Evolutionary conservation across 2,888 invertebrate species (phyloP).

Genomic region (Zonitis immaculata): DNA sequence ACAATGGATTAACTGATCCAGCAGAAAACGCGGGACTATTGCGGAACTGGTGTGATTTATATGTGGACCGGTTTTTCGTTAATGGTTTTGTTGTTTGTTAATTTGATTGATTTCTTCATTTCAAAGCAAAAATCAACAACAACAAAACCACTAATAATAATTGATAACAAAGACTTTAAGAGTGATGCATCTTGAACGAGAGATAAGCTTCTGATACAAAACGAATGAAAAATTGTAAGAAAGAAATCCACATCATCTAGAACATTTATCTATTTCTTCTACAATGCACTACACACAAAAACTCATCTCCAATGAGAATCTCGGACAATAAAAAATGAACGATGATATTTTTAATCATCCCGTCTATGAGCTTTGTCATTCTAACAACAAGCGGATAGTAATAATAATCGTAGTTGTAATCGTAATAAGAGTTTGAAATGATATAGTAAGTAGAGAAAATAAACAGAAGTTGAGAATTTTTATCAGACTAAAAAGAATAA

Average conservation of each 20-base stretch:
- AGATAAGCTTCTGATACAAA: conserved; percentile 16
- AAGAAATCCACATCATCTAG: conserved; percentile 26
- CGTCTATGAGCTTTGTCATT: not conserved
- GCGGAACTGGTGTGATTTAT: conserved; percentile 42
- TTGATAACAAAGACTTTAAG: not conserved
- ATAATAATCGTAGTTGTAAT: conserved; percentile 2
- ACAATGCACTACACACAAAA: conserved; percentile 27
- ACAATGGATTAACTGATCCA: conserved; percentile 35
- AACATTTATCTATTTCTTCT: conserved; percentile 26
- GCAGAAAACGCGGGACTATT: conserved; percentile 25
- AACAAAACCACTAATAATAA: too few relatives aligned
- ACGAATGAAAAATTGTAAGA: conserved; percentile 23
- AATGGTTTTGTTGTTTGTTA: too few relatives aligned
- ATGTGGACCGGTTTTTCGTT: too few relatives aligned
- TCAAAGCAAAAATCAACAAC: too few relatives aligned
- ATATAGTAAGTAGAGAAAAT: conserved; percentile 9
- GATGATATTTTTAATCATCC: conserved; percentile 7
- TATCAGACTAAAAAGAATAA: too few relatives aligned
- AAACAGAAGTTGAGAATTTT: conserved; percentile 6
- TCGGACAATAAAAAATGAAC: too few relatives aligned
- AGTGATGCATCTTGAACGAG: not conserved
- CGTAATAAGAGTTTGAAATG: conserved; percentile 3
- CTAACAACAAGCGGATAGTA: conserved; percentile 3
- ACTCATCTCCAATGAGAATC: conserved; percentile 8
- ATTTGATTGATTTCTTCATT: too few relatives aligned